Base-by-base conservation (phyloP, 2,888 invertebrate genomes). In the Aphidius colemani region DNA sequence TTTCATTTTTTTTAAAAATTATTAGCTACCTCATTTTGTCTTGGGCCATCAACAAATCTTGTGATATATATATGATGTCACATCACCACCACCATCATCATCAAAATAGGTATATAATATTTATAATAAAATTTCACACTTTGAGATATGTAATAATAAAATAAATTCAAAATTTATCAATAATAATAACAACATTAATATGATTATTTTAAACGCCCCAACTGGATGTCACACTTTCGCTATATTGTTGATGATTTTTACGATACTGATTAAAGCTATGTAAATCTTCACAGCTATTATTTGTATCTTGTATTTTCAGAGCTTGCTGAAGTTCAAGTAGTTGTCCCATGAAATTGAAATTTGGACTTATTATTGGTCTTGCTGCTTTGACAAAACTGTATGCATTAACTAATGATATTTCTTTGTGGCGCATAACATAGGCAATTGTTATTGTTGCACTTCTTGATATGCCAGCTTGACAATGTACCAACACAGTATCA, bases 371-470 rank as follows among this genome's bases (percentile, higher is more conserved):
- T 79, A 96, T 96, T 66, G 91, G 88, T 59, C 97, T 86, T 65
- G 91, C 90, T 70, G 89, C 87, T 80, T 94, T 93, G 63, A 97
- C 96, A 78, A 91, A 88, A 74, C 90, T 89, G 84, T 92, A 95
- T 0, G 96, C 96, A 78, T 96, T 94, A 53, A 93, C 88, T 85
- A 92, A 92, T 48, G 90, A 89, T 81, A 95, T 82, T 66, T 89
- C 88, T 79, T 91, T 90, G 83, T 93, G 92, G 75, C 93, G 90
- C 94, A 97, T 96, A 74, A 96, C 88, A 85, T 94, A 97, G 57
- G 96, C 96, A 78, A 97, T 96, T 77, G 95, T 95, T 79, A 97
- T 89, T 68, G 96, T 96, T 68, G 96, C 95, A 70, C 96, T 96
- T 71, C 96, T 88, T 62, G 96, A 96, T 58, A 97, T 93, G 59